Percentiles rank a stretch among this genome's conserved stretches.
Conservation (phyloP, 92 coral and sea anemone genomes). For the Virgularia gustaviana region DNA sequence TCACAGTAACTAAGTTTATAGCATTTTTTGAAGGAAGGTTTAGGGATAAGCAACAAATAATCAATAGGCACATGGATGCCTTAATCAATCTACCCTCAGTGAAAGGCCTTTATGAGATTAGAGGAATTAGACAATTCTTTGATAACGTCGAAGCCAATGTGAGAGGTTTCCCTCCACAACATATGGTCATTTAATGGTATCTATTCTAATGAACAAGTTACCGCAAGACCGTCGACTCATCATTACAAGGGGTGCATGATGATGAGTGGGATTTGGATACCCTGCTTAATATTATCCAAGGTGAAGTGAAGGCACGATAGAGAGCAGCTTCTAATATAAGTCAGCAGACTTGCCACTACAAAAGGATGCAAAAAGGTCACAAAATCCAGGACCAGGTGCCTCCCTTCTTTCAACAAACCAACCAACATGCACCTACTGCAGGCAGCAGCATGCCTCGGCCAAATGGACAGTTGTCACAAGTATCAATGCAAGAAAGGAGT, state of each 20-base stretch:
- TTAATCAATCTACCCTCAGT: not conserved
- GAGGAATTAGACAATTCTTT: not conserved
- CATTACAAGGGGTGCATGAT: not conserved
- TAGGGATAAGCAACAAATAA: not conserved
- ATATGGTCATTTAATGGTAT: not conserved
- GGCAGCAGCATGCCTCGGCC: too few relatives aligned
- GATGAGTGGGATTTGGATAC: slow-evolving; percentile 3
- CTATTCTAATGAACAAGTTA: not conserved
- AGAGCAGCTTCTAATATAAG: not conserved
- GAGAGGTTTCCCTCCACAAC: not conserved
- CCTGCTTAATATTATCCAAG: not conserved
- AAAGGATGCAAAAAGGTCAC: too few relatives aligned
- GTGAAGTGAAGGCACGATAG: not conserved
- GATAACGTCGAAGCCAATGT: not conserved
- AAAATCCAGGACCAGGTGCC: too few relatives aligned
- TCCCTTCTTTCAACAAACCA: too few relatives aligned
- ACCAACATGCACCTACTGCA: too few relatives aligned
- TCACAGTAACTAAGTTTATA: too few relatives aligned
- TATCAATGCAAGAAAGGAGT: slow-evolving; percentile 45
- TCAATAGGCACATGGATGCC: not conserved
- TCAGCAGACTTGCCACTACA: too few relatives aligned
- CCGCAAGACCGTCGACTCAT: slow-evolving; percentile 1
- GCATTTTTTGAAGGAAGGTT: not conserved
- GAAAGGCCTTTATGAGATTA: not conserved
- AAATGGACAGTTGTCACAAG: too few relatives aligned